These are phyloP conservation scores for Myodes glareolus DNA, from an alignment of 2,113 vertebrate genomes.

Conservation along the genomic window DNA sequence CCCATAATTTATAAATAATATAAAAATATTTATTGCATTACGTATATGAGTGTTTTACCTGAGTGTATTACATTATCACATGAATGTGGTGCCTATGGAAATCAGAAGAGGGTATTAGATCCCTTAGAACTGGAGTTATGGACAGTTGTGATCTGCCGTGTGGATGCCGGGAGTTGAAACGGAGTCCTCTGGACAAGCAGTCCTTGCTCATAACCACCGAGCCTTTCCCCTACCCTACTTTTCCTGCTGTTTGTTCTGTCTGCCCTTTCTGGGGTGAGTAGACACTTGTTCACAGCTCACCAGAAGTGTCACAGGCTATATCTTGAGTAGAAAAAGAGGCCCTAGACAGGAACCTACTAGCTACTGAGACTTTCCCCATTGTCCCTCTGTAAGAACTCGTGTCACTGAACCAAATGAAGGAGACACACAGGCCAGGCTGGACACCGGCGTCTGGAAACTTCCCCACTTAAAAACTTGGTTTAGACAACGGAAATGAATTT, in stretches of 20 bases:
- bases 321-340: background rate
- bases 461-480: background rate
- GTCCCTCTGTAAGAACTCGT: background rate
- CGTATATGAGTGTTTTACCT: background rate
- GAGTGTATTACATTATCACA: background rate
- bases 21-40: background rate
- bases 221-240: no score
- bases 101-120: background rate
- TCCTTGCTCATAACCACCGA: accelerated
- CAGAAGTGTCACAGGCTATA: background rate
- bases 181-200: background rate
- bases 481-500: background rate
- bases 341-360: background rate
- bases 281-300: background rate
- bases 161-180: background rate
- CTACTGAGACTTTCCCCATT: background rate
- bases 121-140: background rate
- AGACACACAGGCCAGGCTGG: background rate
- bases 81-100: background rate
- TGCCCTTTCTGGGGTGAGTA: background rate
- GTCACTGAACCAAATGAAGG: background rate
- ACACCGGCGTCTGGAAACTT: background rate
- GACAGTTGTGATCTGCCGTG: background rate
- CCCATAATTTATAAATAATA: background rate
- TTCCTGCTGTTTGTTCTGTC: background rate